Percentiles rank a stretch among this genome's conserved stretches.
Evolutionary conservation across 2,888 invertebrate genomes (phyloP).

Genomic region (Diploptera punctata): DNA sequence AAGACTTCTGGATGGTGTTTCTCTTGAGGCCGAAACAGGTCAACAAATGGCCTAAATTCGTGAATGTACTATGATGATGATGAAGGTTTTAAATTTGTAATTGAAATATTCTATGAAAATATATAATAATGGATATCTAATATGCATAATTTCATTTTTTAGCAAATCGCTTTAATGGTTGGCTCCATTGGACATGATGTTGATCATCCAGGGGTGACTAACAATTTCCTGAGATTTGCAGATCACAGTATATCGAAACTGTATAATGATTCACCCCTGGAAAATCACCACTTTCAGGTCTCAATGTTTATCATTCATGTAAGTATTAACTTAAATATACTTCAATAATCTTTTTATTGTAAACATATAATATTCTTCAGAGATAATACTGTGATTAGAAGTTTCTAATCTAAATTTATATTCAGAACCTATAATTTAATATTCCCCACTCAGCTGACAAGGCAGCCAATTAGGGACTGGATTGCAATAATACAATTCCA

Average conservation of each 20-base stretch:
- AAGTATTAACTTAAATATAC: constrained; percentile 41
- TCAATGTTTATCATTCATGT: constrained; percentile 65
- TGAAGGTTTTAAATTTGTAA: no score
- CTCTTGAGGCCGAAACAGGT: no score
- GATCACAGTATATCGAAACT: constrained; percentile 62
- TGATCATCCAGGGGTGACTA: constrained; percentile 68
- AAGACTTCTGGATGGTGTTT: no score
- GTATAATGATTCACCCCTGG: constrained; percentile 64
- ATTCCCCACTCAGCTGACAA: no score
- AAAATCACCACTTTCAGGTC: constrained; percentile 66
- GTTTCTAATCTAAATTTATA: no score
- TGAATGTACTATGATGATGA: no score
- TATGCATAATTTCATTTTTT: constrained; percentile 56
- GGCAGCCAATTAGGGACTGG: no score
- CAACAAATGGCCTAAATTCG: no score
- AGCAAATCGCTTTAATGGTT: constrained; percentile 62
- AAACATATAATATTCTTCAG: neutral
- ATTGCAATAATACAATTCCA: no score
- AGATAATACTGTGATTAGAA: no score
- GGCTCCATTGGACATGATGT: constrained; percentile 67
- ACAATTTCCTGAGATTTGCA: constrained; percentile 63
- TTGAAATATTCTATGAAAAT: constrained; percentile 44
- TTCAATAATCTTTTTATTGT: neutral
- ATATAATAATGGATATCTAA: neutral
- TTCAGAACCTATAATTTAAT: no score